phyloP scores from a whole-genome alignment of 2,113 vertebrate genomes.

The Leptodactylus fuscus region DNA sequence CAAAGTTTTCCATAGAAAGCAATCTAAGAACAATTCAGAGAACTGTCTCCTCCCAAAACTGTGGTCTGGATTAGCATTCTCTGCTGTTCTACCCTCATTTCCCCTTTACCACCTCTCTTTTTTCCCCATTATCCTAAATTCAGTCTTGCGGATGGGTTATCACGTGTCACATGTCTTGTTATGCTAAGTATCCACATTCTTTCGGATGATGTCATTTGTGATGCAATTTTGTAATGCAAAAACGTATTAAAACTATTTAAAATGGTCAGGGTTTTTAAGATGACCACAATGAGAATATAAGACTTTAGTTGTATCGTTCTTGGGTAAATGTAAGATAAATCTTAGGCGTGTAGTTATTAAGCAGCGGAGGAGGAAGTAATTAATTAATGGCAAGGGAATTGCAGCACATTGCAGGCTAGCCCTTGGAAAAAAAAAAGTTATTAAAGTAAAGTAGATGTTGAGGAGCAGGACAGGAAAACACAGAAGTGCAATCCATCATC shows the following conservation, averaged over 20 bases:
- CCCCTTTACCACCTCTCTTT: neutral
- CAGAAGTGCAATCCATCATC: constrained; percentile 68
- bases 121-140: neutral
- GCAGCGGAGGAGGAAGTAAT: constrained; percentile 5
- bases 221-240: no score
- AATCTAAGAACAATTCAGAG: neutral
- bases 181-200: neutral
- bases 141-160: neutral
- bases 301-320: neutral
- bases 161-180: neutral
- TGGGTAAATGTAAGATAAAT: neutral
- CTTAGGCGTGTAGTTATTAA: neutral
- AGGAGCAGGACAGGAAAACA: constrained; percentile 55
- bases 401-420: neutral
- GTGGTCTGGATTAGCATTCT: neutral
- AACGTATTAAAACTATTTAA: neutral
- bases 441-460: constrained; percentile 51
- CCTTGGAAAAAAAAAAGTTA: constrained; percentile 47
- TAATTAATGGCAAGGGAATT: constrained; percentile 37
- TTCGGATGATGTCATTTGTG: neutral
- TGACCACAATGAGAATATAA: neutral
- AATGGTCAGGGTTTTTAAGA: neutral
- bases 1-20: neutral
- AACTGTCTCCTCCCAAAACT: neutral
- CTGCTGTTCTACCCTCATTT: neutral